Base-by-base conservation (phyloP, 2,797 vertebrate species). In the Acomys russatus region DNA sequence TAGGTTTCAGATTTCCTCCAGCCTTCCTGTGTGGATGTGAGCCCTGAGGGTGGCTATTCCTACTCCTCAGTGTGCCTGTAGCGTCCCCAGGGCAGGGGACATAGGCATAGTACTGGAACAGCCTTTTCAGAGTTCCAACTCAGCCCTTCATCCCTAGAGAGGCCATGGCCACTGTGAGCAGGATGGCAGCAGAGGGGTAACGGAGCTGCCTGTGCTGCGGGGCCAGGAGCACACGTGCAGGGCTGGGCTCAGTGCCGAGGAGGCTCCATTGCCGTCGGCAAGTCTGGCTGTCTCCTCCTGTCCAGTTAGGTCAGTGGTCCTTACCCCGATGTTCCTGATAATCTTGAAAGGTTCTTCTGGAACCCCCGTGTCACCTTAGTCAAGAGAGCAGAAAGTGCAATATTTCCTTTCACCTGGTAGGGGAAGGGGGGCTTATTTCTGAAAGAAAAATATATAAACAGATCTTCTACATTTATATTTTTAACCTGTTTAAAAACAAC, bases 391-490 rank as follows among this genome's bases (percentile, higher is more conserved):
- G 96, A 90, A 95, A 95, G 97, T 97, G 82, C 97, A 91, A 98
- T 92, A 97, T 97, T 88, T 90, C 96, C 97, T 98, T 97, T 82
- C 91, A 93, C 95, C 94, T 63, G 96, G 93, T 97, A 68, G 94
- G 94, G 71, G 94, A 35, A 87, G 22, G 35, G 18, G n/a, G 80
- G 92, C 94, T 88, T 95, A 93, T 97, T 96, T 97, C 97, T 94
- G 96, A 96, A 95, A 96, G 96, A 96, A 96, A 97, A 97, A 94
- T 97, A 97, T 97, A 98, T 97, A 96, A 97, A 97, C 94, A 98
- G 95, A 97, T 98, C 95, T 97, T 95, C 94, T 97, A 98, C 98
- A 97, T 98, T 98, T 98, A 97, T 98, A 98, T 98, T 98, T 98
- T 98, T 98, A 98, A 98, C 93, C 84, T 82, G 61, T 97, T 97